Conservation (phyloP, 2,797 vertebrate species). For the Takifugu rubripes region DNA sequence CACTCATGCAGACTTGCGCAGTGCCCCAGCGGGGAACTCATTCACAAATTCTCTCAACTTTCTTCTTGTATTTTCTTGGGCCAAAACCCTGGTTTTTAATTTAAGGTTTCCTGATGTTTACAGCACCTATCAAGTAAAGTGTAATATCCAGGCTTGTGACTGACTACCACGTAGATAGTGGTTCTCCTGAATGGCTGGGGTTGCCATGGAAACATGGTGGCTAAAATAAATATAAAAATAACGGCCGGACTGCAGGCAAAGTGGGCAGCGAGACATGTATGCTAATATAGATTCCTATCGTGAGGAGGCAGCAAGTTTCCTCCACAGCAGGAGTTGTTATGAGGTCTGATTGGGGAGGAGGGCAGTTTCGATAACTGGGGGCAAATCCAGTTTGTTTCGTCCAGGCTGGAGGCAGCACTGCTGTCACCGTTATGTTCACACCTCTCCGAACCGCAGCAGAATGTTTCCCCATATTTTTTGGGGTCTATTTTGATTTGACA, state of each 20-base stretch:
- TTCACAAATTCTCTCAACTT: neutral
- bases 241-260: constrained; percentile 52
- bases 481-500: too few relatives aligned
- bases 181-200: constrained; percentile 64
- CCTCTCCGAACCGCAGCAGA: neutral
- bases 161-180: constrained; percentile 52
- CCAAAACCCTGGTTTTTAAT: constrained; percentile 3
- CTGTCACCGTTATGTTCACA: neutral
- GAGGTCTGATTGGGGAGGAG: constrained; percentile 39
- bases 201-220: constrained; percentile 77
- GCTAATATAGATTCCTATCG: constrained; percentile 56
- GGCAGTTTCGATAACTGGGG: constrained; percentile 24
- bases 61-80: neutral
- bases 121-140: constrained; percentile 27
- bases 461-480: neutral
- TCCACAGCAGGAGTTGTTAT: constrained; percentile 35
- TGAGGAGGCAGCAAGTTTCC: constrained; percentile 45
- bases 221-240: constrained; percentile 38
- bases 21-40: too few relatives aligned
- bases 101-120: constrained; percentile 48
- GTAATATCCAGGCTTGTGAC: constrained; percentile 45
- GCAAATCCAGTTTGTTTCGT: constrained; percentile 14
- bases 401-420: neutral
- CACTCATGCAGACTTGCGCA: too few relatives aligned
- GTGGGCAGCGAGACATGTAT: constrained; percentile 60